phyloP scores from a whole-genome alignment of 2,113 vertebrate species.

The Pluvianellus socialis region DNA sequence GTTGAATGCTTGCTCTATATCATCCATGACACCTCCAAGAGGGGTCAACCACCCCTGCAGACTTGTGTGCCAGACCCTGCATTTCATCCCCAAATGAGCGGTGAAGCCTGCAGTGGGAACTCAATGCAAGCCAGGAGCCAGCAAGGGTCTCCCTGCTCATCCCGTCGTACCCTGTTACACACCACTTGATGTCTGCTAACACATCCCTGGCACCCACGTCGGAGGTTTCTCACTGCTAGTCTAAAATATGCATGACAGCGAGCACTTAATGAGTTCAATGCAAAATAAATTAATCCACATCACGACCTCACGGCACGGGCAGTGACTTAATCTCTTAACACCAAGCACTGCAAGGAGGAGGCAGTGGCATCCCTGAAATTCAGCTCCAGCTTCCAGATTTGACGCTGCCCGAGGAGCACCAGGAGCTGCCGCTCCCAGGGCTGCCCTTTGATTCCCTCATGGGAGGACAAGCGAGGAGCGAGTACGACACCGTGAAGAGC shows the following conservation, averaged over 20 bases:
- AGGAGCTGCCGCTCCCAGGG: not conserved
- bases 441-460: not conserved
- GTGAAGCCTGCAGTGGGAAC: not conserved
- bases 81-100: not conserved
- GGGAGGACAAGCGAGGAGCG: not conserved
- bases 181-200: not conserved
- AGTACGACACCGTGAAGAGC: not conserved
- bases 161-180: not conserved
- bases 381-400: not conserved
- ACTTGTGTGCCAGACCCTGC: not conserved
- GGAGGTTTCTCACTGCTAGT: not conserved
- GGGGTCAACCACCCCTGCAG: not conserved
- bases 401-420: not conserved
- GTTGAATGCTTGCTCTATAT: not conserved
- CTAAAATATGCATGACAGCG: not conserved
- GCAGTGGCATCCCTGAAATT: not conserved
- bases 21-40: not conserved
- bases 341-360: not conserved
- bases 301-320: not conserved
- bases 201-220: not conserved
- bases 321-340: not conserved
- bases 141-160: not conserved
- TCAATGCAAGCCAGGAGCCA: not conserved
- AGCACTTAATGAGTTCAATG: not conserved
- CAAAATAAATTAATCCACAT: slow-evolving; percentile 3